Evolutionary conservation across 2,113 vertebrate genomes (phyloP), one percentile per base, ranked within the genome.

Genomic region (Cyanoramphus novaezelandiae): DNA sequence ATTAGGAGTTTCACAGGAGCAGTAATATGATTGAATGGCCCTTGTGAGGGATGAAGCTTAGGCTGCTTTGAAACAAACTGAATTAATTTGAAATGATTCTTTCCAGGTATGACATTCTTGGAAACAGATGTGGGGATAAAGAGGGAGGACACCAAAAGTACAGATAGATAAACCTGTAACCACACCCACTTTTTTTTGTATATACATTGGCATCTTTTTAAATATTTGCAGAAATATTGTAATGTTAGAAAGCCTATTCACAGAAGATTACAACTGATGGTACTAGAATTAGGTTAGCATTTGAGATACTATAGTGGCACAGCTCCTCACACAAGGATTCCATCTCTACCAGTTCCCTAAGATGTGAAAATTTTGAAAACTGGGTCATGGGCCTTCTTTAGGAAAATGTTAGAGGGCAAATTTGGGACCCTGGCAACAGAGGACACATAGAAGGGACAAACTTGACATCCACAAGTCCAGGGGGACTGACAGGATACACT

Each of bases 81-180:
- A 88, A 94, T 96, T 96, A 97, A 93, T 95, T 89, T 89, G 78
- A 91, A 92, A 84, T 96, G 88, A 97, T 96, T 96, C 74, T 95
- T 97, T 95, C 96, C 95, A 95, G 92, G 95, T 96, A 96, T 84
- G 84, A 52, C 96, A 95, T 96, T 96, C 94, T 96, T 96, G 70
- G 88, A 95, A 97, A 91, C 82, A 92, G 92, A 96, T 94, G 93
- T 93, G 81, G 41, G 77, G 47, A 89, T 70, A 93, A 89, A 70
- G 52, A 90, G 67, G 9, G 69, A 88, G 31, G 65, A 49, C 62
- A 92, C 55, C 92, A 92, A 55, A 92, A 87, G 37, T 46, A 88
- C 71, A 91, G 47, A 75, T 1, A 69, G 64, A 86, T 5, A 78
- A 63, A 79, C 39, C 46, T 95, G 64, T 41, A 94, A 64, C 79